phyloP scores from a whole-genome alignment of 64 coral and sea anemone genomes.

The Porites lutea region DNA sequence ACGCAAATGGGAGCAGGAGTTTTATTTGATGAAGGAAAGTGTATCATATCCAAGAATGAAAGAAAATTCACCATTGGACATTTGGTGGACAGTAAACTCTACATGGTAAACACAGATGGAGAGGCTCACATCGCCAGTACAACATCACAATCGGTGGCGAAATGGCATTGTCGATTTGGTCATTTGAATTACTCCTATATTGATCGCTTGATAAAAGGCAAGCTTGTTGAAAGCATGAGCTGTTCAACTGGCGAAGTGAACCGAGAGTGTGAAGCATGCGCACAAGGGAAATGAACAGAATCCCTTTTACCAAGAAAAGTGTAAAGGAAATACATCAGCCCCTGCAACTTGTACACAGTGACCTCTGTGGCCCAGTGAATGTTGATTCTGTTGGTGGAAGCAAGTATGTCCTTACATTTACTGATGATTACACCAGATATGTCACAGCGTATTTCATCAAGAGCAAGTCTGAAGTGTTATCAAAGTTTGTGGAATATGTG shows the following conservation, averaged over 20 bases:
- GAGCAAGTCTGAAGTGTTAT: slow-evolving; percentile 34
- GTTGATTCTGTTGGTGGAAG: slow-evolving; percentile 3
- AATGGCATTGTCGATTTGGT: slow-evolving; percentile 18
- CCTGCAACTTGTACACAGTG: not conserved
- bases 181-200: slow-evolving; percentile 2
- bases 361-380: slow-evolving; percentile 12
- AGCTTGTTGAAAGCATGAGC: not conserved
- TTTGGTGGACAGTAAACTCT: slow-evolving; percentile 14
- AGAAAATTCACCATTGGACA: slow-evolving; percentile 14
- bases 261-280: slow-evolving; percentile 6
- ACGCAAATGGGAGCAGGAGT: slow-evolving; percentile 27
- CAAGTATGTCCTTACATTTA: slow-evolving; percentile 32
- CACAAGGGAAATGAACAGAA: slow-evolving; percentile 22
- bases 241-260: not conserved
- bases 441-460: slow-evolving; percentile 6
- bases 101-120: not conserved
- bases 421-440: slow-evolving; percentile 26
- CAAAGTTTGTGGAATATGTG: slow-evolving; percentile 47
- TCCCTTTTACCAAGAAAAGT: not conserved
- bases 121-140: not conserved
- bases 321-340: not conserved
- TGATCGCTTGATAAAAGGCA: not conserved
- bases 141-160: not conserved
- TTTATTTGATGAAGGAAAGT: slow-evolving; percentile 13
- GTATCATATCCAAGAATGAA: slow-evolving; percentile 3